A percentile compares a stretch with the other conserved stretches of the same genome.
Evolutionary conservation across 1,140 invertebrate genomes (phyloP).

Genomic region (Temnothorax nylanderi): DNA sequence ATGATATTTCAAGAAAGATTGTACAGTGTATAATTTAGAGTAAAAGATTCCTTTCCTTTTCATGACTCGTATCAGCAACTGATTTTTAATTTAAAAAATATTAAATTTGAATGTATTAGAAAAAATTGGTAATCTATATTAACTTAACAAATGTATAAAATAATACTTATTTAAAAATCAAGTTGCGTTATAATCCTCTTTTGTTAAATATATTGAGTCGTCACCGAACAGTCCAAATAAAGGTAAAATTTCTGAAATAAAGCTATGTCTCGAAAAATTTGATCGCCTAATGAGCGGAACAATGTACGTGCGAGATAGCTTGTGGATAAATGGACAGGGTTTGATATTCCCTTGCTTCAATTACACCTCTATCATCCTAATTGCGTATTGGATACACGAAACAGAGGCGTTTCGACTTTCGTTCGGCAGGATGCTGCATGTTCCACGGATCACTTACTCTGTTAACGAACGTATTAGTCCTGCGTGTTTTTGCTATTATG

Average conservation of each 20-base stretch:
- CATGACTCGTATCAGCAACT: not conserved
- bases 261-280: not conserved
- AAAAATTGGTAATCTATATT: not conserved
- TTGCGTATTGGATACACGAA: slow-evolving; percentile 65
- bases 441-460: slow-evolving; percentile 68
- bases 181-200: not conserved
- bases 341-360: slow-evolving; percentile 74
- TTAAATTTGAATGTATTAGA: not conserved
- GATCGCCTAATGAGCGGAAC: not conserved
- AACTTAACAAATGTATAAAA: not conserved
- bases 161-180: not conserved
- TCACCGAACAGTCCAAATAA: not conserved
- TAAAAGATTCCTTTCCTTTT: not conserved
- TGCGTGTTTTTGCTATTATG: slow-evolving; percentile 67
- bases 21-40: not conserved
- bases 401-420: slow-evolving; percentile 63
- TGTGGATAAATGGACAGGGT: slow-evolving; percentile 53
- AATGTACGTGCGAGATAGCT: slow-evolving; percentile 38
- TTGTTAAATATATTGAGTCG: not conserved
- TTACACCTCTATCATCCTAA: slow-evolving; percentile 72
- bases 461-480: slow-evolving; percentile 60
- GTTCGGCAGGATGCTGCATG: slow-evolving; percentile 47
- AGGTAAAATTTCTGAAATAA: not conserved
- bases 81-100: not conserved
- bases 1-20: not conserved